A percentile compares a stretch with the other conserved stretches of the same genome.
Evolutionary conservation across 2,113 vertebrate species (phyloP).

Genomic region (Vulpes vulpes): DNA sequence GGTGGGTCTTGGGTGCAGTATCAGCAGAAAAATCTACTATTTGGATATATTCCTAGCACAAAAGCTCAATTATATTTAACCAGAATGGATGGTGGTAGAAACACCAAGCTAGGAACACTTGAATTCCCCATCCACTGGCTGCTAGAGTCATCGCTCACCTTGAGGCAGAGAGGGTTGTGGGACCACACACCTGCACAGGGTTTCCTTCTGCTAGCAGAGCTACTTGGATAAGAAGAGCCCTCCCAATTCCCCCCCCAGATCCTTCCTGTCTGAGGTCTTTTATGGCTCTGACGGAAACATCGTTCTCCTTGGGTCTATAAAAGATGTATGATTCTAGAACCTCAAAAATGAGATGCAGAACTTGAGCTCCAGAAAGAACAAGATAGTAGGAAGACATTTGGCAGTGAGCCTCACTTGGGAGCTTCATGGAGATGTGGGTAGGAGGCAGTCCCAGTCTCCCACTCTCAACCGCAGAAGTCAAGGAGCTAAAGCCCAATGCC

Average conservation of each 20-base stretch:
- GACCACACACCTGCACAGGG: neutral
- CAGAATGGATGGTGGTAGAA: neutral
- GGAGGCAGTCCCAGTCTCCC: neutral
- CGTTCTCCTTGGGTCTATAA: neutral
- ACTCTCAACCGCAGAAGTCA: neutral
- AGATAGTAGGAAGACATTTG: neutral
- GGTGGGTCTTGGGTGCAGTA: too few relatives aligned
- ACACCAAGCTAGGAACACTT: neutral
- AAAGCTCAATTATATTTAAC: neutral
- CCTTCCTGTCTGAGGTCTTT: too few relatives aligned
- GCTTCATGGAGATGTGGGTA: neutral
- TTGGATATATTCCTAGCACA: neutral
- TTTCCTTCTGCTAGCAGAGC: neutral
- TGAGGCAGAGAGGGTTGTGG: neutral
- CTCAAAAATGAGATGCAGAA: neutral
- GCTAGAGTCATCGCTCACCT: neutral
- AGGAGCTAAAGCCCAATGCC: neutral
- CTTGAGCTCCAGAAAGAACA: neutral
- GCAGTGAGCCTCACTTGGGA: neutral
- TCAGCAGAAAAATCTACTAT: neutral
- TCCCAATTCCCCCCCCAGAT: too few relatives aligned
- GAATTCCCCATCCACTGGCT: neutral
- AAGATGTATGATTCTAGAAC: neutral
- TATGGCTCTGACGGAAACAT: neutral
- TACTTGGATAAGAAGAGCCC: neutral